Conservation (phyloP, 2,113 vertebrate species). For the Phylloscopus trochilus region DNA sequence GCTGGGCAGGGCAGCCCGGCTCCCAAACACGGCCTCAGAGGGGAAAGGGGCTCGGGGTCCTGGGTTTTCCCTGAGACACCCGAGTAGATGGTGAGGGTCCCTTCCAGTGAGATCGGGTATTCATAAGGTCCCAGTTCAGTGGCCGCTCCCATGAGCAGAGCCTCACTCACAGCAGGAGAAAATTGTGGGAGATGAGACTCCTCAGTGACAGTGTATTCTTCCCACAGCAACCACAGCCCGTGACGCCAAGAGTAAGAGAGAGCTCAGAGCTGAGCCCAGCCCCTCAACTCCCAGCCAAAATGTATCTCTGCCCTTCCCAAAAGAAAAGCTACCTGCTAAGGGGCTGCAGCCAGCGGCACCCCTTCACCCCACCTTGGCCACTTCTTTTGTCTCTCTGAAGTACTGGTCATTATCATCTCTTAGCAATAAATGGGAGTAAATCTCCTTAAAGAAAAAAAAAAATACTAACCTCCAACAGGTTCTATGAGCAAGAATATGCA, state of each 20-base stretch:
- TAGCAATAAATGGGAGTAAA: not conserved
- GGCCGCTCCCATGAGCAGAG: accelerated
- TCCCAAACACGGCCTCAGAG: not conserved
- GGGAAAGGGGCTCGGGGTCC: too few species aligned
- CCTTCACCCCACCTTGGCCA: not conserved
- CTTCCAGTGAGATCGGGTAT: accelerated
- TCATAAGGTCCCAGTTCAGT: not conserved
- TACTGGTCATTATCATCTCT: accelerated
- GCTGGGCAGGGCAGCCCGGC: not conserved
- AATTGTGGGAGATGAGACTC: accelerated
- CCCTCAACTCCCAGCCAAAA: not conserved
- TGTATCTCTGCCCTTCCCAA: not conserved
- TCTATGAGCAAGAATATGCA: not conserved
- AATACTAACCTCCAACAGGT: not conserved
- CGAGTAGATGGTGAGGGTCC: not conserved
- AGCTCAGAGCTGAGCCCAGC: accelerated
- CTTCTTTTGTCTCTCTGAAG: not conserved
- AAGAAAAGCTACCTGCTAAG: not conserved
- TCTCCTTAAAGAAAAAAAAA: not conserved
- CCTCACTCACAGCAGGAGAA: accelerated
- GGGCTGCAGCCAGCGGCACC: not conserved
- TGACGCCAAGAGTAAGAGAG: not conserved
- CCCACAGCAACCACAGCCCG: accelerated
- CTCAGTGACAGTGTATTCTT: not conserved
- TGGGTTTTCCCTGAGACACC: accelerated